phyloP scores from a whole-genome alignment of 2,888 invertebrate genomes.

The Agonopterix heracliana region DNA sequence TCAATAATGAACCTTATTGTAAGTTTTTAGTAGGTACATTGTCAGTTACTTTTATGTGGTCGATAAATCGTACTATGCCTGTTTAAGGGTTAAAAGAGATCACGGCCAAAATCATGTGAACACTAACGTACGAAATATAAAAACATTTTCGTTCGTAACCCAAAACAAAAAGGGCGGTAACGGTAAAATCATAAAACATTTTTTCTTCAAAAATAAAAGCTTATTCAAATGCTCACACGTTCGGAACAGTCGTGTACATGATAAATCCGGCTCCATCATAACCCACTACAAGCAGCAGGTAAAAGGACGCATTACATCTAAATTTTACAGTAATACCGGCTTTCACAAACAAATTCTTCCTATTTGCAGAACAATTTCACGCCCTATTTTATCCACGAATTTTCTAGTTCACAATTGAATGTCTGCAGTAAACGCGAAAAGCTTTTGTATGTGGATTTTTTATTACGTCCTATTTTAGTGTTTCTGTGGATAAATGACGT shows the following conservation, averaged over 20 bases:
- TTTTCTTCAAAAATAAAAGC: constrained; percentile 11
- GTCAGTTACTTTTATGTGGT: no score
- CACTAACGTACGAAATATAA: no score
- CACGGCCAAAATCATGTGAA: no score
- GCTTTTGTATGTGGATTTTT: constrained; percentile 54
- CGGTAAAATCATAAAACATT: not conserved
- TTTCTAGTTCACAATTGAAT: constrained; percentile 59
- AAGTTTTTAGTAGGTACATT: no score
- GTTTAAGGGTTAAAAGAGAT: no score
- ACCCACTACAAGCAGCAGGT: constrained; percentile 36
- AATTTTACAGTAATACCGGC: constrained; percentile 51
- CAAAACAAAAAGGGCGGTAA: no score
- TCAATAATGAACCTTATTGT: no score
- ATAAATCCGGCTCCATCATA: constrained; percentile 43
- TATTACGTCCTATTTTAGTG: constrained; percentile 54
- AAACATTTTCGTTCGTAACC: no score
- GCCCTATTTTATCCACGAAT: constrained; percentile 67
- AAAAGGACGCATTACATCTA: constrained; percentile 43
- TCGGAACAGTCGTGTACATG: constrained; percentile 30
- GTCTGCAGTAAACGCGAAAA: constrained; percentile 46
- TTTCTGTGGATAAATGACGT: constrained; percentile 50
- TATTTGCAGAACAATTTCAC: constrained; percentile 65
- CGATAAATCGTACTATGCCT: no score
- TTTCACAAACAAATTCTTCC: constrained; percentile 66
- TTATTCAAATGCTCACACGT: constrained; percentile 20